Percentiles rank a stretch among this genome's conserved stretches.
Evolutionary conservation across 2,797 vertebrate genomes (phyloP).

Genomic region (Falco naumanni): DNA sequence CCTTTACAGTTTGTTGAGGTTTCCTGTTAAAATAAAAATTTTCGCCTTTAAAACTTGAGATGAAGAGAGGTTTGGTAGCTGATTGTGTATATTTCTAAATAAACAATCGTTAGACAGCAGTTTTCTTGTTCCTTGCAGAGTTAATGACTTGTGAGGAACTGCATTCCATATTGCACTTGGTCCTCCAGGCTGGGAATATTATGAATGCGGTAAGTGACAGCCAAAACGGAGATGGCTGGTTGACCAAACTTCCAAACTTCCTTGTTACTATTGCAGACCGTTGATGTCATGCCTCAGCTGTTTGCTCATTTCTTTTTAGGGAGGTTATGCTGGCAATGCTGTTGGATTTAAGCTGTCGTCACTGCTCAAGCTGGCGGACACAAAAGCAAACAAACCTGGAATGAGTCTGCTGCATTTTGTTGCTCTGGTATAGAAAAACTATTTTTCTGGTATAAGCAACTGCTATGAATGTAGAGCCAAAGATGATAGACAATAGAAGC

Average conservation of each 20-base stretch:
- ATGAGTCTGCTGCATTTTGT: conserved; percentile 99
- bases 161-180: conserved; percentile 94
- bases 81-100: neutral
- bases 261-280: neutral
- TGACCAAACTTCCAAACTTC: neutral
- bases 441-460: neutral
- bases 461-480: neutral
- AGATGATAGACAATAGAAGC: neutral
- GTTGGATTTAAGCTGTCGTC: conserved; percentile 97
- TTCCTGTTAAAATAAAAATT: neutral
- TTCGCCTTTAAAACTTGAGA: neutral
- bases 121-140: conserved; percentile 79
- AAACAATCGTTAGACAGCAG: conserved; percentile 11
- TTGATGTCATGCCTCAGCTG: conserved; percentile 25
- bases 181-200: conserved; percentile 98
- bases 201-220: conserved; percentile 93
- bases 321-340: conserved; percentile 95
- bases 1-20: neutral
- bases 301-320: conserved; percentile 78
- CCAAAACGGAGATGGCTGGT: neutral
- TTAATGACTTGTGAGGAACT: conserved; percentile 94
- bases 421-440: conserved; percentile 85
- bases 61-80: neutral
- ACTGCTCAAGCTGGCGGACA: conserved; percentile 94
- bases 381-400: conserved; percentile 97